Base-by-base conservation (phyloP, 2,888 invertebrate species). In the Drosophila parthenogenetica region DNA sequence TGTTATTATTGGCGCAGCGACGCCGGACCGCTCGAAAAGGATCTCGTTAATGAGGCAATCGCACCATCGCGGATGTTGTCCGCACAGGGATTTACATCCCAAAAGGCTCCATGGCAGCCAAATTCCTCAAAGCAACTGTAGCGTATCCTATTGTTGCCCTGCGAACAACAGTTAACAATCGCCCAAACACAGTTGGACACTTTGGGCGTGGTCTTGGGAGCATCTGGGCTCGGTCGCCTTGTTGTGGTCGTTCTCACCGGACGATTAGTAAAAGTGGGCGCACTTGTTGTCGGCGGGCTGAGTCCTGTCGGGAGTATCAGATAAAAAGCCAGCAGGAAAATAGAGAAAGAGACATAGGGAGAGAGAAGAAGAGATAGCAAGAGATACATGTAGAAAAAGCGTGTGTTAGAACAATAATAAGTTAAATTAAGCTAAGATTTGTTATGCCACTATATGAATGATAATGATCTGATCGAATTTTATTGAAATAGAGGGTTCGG, bases 101-200 rank as follows among this genome's bases (percentile, higher is more conserved):
- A 96, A 92, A 95, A 96, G 54, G 94, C 94, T 0, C 95, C 95
- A 0, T 94, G 94, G 89, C 97, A 97, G 7, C 95, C 94, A 58
- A 95, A 91, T 8, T 93, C 92, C 90, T 96, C 96, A 69, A 97
- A 97, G 89, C 97, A 97, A 13, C 90, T 91, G 74, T 93, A 93
- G 2, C 93, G 91, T 53, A 94, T 91, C 13, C 93, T 91, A 65
- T 92, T 92, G n/a, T 92, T 92, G 25, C 91, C 90, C 0, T 92
- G 91, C 1, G 94, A 93, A 85, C 97, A 97, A 87, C 97, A 97
- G 2, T 95, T 94, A 5, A 96, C 92, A 53, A 96, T 95, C 0
- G 96, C 96, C 94, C 95, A 95, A 0, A 95, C 94, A 83, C 97
- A 97, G 1, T 94, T 93, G 8, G 94, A 93, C 1, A 95, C 63